Base-by-base conservation (phyloP, 2,113 vertebrate species). In the Alethe castanea region DNA sequence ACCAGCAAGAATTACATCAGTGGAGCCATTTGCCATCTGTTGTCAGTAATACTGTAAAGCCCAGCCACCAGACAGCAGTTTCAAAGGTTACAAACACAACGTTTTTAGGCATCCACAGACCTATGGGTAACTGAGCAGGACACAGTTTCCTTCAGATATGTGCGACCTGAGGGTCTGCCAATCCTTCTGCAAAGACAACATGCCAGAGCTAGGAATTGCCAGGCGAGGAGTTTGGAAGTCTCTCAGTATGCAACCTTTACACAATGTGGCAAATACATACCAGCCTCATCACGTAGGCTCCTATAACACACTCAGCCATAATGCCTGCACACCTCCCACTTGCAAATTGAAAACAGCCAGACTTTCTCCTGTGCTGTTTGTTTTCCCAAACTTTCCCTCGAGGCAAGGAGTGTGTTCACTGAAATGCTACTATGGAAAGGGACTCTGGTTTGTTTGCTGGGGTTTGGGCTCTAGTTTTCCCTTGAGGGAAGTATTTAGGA, bases 31-130 rank as follows among this genome's bases (percentile, higher is more conserved):
- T 96, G 92, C 92, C 74, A 95, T 96, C 95, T 97, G 94, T 74
- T 80, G 76, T 88, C 92, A 92, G 96, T 84, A 94, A 87, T 67
- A 74, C 82, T 56, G 86, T 42, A 54, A 94, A 96, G 94, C 83
- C 82, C 84, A 90, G 81, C 83, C 95, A 96, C 90, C 77, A 94
- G 90, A 70, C 71, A 91, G 81, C 76, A 85, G 73, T 84, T 97
- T 85, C 86, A 90, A 96, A 97, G 94, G 95, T 97, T 97, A 96
- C 86, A 94, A 96, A 95, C 89, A 95, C 89, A 88, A 90, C 42
- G 12, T 77, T 90, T 90, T 82, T 44, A 89, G 62, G 81, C 65
- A 62, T 73, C 87, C 78, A 19, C 82, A 81, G 76, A 66, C 65
- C 78, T 78, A 90, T 44, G 62, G 6, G 59, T 70, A 91, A 94